These are phyloP conservation scores for Malacosoma neustria DNA, from an alignment of 2,888 invertebrate species.

Conservation along the genomic window DNA sequence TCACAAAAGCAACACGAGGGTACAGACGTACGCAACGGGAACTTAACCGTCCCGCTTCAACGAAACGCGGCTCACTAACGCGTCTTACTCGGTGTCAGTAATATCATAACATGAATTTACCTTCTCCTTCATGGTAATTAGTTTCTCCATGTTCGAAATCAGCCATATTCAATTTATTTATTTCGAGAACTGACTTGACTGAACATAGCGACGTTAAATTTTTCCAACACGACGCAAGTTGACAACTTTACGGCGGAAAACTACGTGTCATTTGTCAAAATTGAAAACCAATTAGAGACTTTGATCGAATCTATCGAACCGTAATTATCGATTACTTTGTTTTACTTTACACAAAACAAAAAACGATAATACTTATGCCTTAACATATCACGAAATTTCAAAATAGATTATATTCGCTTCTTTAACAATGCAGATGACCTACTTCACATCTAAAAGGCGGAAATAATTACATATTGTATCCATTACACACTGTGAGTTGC, in stretches of 20 bases:
- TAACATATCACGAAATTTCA: no score
- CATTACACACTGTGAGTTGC: no score
- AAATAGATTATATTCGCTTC: no score
- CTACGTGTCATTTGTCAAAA: conserved; percentile 52
- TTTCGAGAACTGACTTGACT: conserved; percentile 65
- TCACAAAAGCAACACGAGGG: conserved; percentile 69
- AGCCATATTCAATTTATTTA: conserved; percentile 73
- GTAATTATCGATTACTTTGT: no score
- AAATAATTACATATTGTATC: no score
- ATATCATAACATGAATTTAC: conserved; percentile 65
- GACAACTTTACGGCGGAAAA: conserved; percentile 43
- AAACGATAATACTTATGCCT: no score
- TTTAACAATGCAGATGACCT: no score
- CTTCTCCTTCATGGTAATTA: conserved; percentile 68
- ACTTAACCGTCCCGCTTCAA: conserved; percentile 38
- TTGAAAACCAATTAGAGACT: no score
- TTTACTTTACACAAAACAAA: no score
- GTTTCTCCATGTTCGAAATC: conserved; percentile 66
- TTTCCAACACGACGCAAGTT: conserved; percentile 69
- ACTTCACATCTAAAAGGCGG: no score
- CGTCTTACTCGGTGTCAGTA: conserved; percentile 42
- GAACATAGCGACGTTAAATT: conserved; percentile 68
- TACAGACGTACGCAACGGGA: conserved; percentile 34
- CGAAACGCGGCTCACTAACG: conserved; percentile 43
- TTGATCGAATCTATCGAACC: no score